Base-by-base conservation (phyloP, 2,888 invertebrate species). In the Drosophila birchii region DNA sequence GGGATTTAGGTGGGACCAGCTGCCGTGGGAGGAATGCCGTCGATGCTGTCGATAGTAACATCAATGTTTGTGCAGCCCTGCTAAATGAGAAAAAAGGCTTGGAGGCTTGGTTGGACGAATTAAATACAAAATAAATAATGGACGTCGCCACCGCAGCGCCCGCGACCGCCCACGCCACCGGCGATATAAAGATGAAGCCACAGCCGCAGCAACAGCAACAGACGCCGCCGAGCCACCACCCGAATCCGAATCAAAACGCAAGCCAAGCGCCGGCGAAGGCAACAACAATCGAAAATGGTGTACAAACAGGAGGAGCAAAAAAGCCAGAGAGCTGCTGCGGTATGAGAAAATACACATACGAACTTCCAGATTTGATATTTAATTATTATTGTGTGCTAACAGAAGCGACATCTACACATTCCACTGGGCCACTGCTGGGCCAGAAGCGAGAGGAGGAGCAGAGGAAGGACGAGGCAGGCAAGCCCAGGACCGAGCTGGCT, bases 251-350 rank as follows among this genome's bases (percentile, higher is more conserved):
- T 44, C 53, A 29, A 44, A 68, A 20, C 54, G 66, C 70, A 38
- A 73, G 67, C 39, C 84, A 75, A 68, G 74, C 81, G 63, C 72
- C 86, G 88, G 78, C 68, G 63, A 63, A 63, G 68, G 71, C 83
- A 75, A 41, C 60, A 68, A 51, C 74, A 80, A 89, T 78, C 45
- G 84, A 84, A 84, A 84, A 84, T 84, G 90, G 84, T 84, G 87
- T 84, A 88, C 90, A 89, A 84, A 88, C 89, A 86, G 80, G 44
- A 78, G 53, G 23, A 77, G 76, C 72, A 84, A 89, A 76, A 89
- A 88, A 89, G 83, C 76, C 84, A 53, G 84, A 84, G 76, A 64
- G 70, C 38, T 69, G 58, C 44, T 59, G 58, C 44, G 73, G 73
- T 73, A 43, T 49, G 70, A 70, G 55, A 44, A 53, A n/a, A 47